These are phyloP conservation scores for Eupleurogrammus muticus DNA, from an alignment of 2,797 vertebrate genomes.

Conservation along the genomic window DNA sequence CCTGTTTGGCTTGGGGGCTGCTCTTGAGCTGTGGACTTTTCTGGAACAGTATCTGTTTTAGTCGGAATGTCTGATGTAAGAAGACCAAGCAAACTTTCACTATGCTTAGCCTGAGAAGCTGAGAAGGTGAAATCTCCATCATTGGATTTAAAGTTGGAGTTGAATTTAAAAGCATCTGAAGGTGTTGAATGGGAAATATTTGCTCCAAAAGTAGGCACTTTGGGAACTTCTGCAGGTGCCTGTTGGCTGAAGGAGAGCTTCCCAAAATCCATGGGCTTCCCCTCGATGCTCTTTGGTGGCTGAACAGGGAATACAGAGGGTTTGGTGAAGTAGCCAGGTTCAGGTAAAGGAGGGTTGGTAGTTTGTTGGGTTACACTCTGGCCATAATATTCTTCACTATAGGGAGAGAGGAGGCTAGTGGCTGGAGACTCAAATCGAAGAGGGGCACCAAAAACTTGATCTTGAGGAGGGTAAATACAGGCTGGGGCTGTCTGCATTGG, in stretches of 20 bases:
- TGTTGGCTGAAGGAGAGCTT: slow-evolving; percentile 90
- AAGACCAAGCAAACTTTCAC: slow-evolving; percentile 92
- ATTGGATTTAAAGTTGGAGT: slow-evolving; percentile 97
- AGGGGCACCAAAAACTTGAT: slow-evolving; percentile 88
- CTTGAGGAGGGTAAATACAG: slow-evolving; percentile 96
- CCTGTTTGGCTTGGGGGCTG: slow-evolving; percentile 76
- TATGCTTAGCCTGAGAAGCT: slow-evolving; percentile 87
- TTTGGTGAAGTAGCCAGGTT: slow-evolving; percentile 98
- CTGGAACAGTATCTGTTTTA: slow-evolving; percentile 83
- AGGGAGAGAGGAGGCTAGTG: slow-evolving; percentile 91
- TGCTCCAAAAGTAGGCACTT: slow-evolving; percentile 83
- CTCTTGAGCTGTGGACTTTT: slow-evolving; percentile 77
- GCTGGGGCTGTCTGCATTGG: slow-evolving; percentile 90
- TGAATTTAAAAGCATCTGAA: slow-evolving; percentile 93
- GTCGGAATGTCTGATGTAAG: slow-evolving; percentile 91
- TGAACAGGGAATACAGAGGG: slow-evolving; percentile 83
- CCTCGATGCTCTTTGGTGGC: slow-evolving; percentile 86
- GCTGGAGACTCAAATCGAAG: slow-evolving; percentile 94
- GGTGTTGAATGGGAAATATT: slow-evolving; percentile 79
- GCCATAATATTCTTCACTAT: slow-evolving; percentile 92
- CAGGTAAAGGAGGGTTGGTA: slow-evolving; percentile 93
- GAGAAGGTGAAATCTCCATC: slow-evolving; percentile 98
- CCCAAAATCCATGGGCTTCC: slow-evolving; percentile 88
- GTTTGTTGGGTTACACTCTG: slow-evolving; percentile 89
- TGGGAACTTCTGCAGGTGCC: slow-evolving; percentile 85